A percentile compares a stretch with the other conserved stretches of the same genome.
phyloP scores from a whole-genome alignment of 2,888 invertebrate genomes.

The Hypercompe scribonia region DNA sequence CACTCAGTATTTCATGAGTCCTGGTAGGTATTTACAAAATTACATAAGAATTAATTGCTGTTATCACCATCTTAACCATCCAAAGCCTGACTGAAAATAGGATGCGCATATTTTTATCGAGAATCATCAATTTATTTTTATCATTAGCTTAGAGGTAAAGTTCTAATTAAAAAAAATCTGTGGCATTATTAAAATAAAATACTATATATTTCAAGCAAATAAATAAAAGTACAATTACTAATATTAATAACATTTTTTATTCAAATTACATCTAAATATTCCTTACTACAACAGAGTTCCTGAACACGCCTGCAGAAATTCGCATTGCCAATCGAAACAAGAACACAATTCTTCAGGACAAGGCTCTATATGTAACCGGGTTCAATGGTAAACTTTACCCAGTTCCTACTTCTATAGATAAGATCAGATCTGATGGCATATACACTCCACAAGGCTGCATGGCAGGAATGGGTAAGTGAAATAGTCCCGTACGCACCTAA shows the following conservation, averaged over 20 bases:
- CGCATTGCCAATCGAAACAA: slow-evolving; percentile 20
- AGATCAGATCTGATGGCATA: slow-evolving; percentile 15
- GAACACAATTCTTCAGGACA: slow-evolving; percentile 16
- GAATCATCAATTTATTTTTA: too few species aligned
- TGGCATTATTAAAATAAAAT: too few species aligned
- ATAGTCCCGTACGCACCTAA: neutral
- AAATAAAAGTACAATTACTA: too few species aligned
- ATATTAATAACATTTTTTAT: neutral
- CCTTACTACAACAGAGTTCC: neutral
- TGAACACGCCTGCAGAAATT: slow-evolving; percentile 1
- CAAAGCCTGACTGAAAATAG: too few species aligned
- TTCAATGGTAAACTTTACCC: slow-evolving; percentile 14
- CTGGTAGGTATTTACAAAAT: neutral
- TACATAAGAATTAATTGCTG: neutral
- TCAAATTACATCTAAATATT: too few species aligned
- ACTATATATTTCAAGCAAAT: too few species aligned
- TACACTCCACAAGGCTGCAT: slow-evolving; percentile 29
- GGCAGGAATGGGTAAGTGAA: slow-evolving; percentile 24
- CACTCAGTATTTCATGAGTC: slow-evolving; percentile 1
- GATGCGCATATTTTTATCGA: too few species aligned
- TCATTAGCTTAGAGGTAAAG: too few species aligned
- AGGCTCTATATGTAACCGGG: slow-evolving; percentile 17
- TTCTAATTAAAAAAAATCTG: too few species aligned
- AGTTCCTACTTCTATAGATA: slow-evolving; percentile 14
- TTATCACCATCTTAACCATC: neutral